Evolutionary conservation across 2,797 vertebrate species (phyloP).

Genomic region (Silurus lanzhouensis): DNA sequence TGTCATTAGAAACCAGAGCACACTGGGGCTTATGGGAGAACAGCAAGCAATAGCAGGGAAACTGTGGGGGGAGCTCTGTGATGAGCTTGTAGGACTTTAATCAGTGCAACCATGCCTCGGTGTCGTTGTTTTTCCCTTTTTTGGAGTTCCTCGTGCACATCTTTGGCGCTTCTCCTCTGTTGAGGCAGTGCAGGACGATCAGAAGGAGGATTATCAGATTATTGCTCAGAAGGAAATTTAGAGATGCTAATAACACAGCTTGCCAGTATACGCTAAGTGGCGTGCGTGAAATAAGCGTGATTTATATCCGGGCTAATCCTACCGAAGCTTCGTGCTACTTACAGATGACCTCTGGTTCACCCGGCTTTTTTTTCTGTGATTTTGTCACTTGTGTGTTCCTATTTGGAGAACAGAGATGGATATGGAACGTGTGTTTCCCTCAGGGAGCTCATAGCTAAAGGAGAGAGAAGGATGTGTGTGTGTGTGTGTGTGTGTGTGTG

Average conservation of each 20-base stretch:
- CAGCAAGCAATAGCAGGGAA: slow-evolving; percentile 7
- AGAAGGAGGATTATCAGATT: slow-evolving; percentile 67
- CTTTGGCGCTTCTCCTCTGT: slow-evolving; percentile 39
- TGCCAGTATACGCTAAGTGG: slow-evolving; percentile 31
- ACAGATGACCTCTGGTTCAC: slow-evolving; percentile 24
- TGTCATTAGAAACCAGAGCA: slow-evolving; percentile 38
- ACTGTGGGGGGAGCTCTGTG: not conserved
- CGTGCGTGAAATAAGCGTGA: slow-evolving; percentile 15
- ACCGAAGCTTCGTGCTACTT: not conserved
- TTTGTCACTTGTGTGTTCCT: slow-evolving; percentile 25
- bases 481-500: slow-evolving; percentile 47
- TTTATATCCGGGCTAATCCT: slow-evolving; percentile 15
- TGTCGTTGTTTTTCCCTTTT: not conserved
- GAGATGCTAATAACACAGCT: slow-evolving; percentile 34
- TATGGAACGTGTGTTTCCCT: slow-evolving; percentile 25
- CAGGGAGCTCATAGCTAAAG: not conserved
- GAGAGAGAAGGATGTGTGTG: slow-evolving; percentile 28
- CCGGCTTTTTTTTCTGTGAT: not conserved
- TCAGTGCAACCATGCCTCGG: slow-evolving; percentile 10
- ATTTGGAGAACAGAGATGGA: slow-evolving; percentile 27
- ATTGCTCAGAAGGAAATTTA: slow-evolving; percentile 58
- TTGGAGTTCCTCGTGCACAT: slow-evolving; percentile 52
- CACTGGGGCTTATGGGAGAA: slow-evolving; percentile 12
- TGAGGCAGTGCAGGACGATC: slow-evolving; percentile 56
- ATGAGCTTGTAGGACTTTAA: slow-evolving; percentile 27